Evolutionary conservation across 2,113 vertebrate genomes (phyloP).

Genomic region (Zingel zingel): DNA sequence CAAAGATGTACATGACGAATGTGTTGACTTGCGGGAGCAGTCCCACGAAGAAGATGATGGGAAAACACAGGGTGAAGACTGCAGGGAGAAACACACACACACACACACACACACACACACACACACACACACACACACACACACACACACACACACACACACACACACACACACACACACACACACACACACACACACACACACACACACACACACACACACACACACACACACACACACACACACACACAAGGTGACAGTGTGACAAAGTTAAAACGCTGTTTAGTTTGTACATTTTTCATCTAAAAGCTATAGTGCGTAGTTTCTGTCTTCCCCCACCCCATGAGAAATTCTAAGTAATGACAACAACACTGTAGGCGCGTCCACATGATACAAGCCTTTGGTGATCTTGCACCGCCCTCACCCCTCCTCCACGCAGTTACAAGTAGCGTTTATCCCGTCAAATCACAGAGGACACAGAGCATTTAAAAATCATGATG

Average conservation of each 20-base stretch:
- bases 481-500: no score
- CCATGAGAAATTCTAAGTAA: no score
- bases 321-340: no score
- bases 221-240: neutral
- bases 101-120: no score
- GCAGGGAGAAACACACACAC: constrained; percentile 31
- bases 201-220: neutral
- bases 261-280: neutral
- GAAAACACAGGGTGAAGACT: constrained; percentile 99
- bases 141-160: constrained; percentile 6
- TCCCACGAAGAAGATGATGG: constrained; percentile 96
- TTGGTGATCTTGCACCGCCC: no score
- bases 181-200: no score
- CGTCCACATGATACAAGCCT: no score
- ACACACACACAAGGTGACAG: neutral
- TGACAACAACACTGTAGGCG: no score
- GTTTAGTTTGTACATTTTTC: neutral
- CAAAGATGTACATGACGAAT: constrained; percentile 98
- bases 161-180: neutral
- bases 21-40: constrained; percentile 99
- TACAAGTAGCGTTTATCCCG: no score
- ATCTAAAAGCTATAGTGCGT: neutral
- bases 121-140: neutral
- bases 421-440: no score
- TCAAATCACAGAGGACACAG: no score